These are phyloP conservation scores for Entomobrya multifasciata DNA, from an alignment of 2,888 invertebrate species.

Conservation along the genomic window DNA sequence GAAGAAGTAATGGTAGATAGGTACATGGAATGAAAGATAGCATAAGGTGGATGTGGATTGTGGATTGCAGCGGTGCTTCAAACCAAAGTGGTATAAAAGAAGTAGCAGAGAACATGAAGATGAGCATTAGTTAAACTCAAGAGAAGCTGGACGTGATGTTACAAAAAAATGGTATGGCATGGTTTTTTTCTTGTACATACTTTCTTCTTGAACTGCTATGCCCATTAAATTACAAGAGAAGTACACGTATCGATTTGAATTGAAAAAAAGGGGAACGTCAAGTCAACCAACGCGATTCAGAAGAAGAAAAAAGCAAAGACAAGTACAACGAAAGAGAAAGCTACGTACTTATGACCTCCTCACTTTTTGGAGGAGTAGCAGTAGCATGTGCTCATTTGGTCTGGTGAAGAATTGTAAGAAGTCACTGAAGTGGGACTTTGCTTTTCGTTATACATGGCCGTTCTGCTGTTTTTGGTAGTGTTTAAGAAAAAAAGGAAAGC, in stretches of 20 bases:
- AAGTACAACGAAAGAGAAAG: constrained; percentile 30
- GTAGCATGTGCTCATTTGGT: neutral
- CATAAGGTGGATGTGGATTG: neutral
- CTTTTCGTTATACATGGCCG: neutral
- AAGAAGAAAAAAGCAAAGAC: neutral
- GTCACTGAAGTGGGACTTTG: constrained; percentile 51
- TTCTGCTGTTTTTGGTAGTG: neutral
- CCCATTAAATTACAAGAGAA: constrained; percentile 41
- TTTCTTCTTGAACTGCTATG: neutral
- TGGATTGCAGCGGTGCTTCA: neutral
- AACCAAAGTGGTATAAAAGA: neutral
- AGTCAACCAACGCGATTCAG: neutral
- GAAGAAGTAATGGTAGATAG: neutral
- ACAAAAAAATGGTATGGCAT: constrained; percentile 11
- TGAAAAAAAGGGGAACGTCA: constrained; percentile 27
- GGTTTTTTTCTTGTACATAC: too few species aligned
- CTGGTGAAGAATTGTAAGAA: constrained; percentile 18
- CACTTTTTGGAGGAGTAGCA: neutral
- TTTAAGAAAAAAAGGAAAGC: neutral
- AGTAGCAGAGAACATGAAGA: neutral
- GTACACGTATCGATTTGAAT: constrained; percentile 57
- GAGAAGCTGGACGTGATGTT: constrained; percentile 59
- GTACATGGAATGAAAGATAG: neutral
- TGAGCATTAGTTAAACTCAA: constrained; percentile 47
- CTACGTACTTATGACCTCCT: neutral